Base-by-base conservation (phyloP, 1,140 invertebrate species). In the Olivierus martensii region DNA sequence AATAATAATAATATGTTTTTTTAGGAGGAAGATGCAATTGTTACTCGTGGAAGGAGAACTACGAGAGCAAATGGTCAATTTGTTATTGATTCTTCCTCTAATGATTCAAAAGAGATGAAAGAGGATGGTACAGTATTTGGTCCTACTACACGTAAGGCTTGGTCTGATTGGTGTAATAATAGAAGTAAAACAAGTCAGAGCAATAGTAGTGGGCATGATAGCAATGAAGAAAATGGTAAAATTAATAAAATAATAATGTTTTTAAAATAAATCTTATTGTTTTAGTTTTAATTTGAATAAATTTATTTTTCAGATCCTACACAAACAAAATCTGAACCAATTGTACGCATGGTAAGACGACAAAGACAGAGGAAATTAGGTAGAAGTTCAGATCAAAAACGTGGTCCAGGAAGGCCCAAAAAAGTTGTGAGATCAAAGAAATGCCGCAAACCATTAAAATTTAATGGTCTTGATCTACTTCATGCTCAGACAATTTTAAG, bases 61-160 rank as follows among this genome's bases (percentile, higher is more conserved):
- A 62, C 28, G 4, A 71, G 28, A 69, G 71, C 55, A 49, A 67
- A 69, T 53, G 67, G 65, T 57, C 46, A 62, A 55, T 52, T 52
- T 34, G 53, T 48, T 19, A 17, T 58, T 39, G 68, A 70, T 55
- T 61, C 59, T 10, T 65, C 64, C 38, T 68, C 66, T 10, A 69
- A 65, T 49, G 66, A 68, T 51, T 68, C 67, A 1, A 59, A 59
- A 42, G 62, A 60, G 14, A 56, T 60, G n/a, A 59, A 53, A 51
- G 60, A 63, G 43, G 65, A 65, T 48, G 66, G 67, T 36, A 61
- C 60, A 35, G 58, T 73, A 36, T 73, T 71, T 60, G 79, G 80
- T 15, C 78, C 79, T 3, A 83, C 81, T 37, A 84, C 82, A 1
- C 70, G 83, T 9, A 72, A 78, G 58, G 79, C 81, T 36, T 85